A percentile compares a stretch with the other conserved stretches of the same genome.
phyloP scores from a whole-genome alignment of 2,797 vertebrate genomes.

The Gadopsis marmoratus region DNA sequence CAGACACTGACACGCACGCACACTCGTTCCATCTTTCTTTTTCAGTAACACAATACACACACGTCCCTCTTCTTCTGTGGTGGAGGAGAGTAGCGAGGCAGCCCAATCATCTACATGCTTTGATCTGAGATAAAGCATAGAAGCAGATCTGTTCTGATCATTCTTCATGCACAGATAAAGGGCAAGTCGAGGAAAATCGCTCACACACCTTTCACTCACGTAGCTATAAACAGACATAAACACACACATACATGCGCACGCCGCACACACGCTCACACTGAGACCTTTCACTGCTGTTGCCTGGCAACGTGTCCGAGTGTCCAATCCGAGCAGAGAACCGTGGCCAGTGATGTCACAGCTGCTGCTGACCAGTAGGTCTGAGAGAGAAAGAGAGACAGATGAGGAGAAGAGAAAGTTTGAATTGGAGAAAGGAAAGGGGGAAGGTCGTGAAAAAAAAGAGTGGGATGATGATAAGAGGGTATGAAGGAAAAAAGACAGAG shows the following conservation, averaged over 20 bases:
- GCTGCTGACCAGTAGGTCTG: slow-evolving; percentile 85
- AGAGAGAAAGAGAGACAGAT: slow-evolving; percentile 62
- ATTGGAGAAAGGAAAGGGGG: slow-evolving; percentile 58
- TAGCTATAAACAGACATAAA: slow-evolving; percentile 82
- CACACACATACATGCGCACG: slow-evolving; percentile 62
- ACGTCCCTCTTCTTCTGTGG: slow-evolving; percentile 69
- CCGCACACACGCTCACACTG: slow-evolving; percentile 65
- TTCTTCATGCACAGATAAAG: slow-evolving; percentile 84
- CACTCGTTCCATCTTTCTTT: slow-evolving; percentile 71
- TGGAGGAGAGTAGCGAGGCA: slow-evolving; percentile 56
- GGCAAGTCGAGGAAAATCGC: slow-evolving; percentile 80
- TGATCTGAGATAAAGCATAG: slow-evolving; percentile 76
- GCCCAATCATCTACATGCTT: slow-evolving; percentile 79
- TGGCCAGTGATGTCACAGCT: slow-evolving; percentile 89
- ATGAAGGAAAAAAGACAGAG: slow-evolving; percentile 35
- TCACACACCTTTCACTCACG: slow-evolving; percentile 82
- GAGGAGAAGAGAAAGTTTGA: slow-evolving; percentile 77
- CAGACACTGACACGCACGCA: slow-evolving; percentile 68
- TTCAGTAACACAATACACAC: slow-evolving; percentile 72
- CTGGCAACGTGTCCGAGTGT: slow-evolving; percentile 87
- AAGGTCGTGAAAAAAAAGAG: slow-evolving; percentile 43
- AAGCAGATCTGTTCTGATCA: slow-evolving; percentile 78
- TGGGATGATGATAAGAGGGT: slow-evolving; percentile 49
- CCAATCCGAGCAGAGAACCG: slow-evolving; percentile 86
- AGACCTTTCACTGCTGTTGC: slow-evolving; percentile 90